A percentile compares a stretch with the other conserved stretches of the same genome.
These are phyloP conservation scores for Villa cingulata DNA, from an alignment of 2,888 invertebrate species.

Conservation along the genomic window DNA sequence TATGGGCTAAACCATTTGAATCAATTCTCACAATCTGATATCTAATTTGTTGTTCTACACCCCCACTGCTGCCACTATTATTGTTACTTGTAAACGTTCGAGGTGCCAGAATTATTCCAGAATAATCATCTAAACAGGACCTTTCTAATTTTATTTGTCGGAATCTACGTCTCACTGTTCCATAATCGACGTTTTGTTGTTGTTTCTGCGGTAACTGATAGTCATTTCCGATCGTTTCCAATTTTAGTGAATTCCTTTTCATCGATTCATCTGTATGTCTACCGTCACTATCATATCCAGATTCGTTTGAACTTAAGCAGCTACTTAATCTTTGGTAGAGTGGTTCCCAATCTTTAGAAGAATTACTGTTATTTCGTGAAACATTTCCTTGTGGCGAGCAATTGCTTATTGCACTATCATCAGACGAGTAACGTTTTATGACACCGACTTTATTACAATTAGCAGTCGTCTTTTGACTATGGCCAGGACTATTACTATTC, in stretches of 20 bases:
- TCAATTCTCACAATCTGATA: constrained; percentile 51
- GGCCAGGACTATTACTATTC: constrained; percentile 20
- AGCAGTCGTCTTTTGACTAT: constrained; percentile 21
- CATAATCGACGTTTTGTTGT: constrained; percentile 25
- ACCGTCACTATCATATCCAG: constrained; percentile 70
- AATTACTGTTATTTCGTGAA: constrained; percentile 42
- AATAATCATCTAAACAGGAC: constrained; percentile 49
- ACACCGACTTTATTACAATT: constrained; percentile 19
- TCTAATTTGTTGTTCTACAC: constrained; percentile 42
- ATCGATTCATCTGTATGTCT: constrained; percentile 43
- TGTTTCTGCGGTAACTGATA: neutral
- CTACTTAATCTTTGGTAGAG: constrained; percentile 52
- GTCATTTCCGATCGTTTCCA: neutral
- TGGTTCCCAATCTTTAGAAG: constrained; percentile 43
- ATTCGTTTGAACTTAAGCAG: constrained; percentile 70
- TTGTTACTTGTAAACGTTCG: constrained; percentile 39
- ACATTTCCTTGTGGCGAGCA: constrained; percentile 37
- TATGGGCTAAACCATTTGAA: constrained; percentile 49
- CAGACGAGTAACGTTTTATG: constrained; percentile 26
- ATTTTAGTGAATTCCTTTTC: constrained; percentile 17
- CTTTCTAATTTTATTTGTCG: constrained; percentile 52
- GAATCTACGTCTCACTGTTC: constrained; percentile 47
- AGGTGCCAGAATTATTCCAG: constrained; percentile 58
- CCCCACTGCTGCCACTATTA: constrained; percentile 18
- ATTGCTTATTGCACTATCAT: constrained; percentile 26